Base-by-base conservation (phyloP, 2,113 vertebrate genomes). In the Ageneiosus marmoratus region DNA sequence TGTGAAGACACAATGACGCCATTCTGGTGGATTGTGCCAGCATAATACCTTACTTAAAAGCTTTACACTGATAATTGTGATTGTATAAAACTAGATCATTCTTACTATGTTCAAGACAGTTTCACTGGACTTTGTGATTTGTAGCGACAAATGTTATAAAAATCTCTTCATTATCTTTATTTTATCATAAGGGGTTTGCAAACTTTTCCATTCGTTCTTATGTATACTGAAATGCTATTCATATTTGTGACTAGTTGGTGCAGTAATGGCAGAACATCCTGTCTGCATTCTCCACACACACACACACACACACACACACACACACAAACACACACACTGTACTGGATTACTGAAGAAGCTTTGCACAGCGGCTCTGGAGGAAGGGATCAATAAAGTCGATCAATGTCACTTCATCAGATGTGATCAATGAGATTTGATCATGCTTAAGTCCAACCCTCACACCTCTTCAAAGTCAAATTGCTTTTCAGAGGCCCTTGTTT, bases 361-460 rank as follows among this genome's bases (percentile, higher is more conserved):
- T 73, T 81, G 16, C 18, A 56, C 24, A n/a, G 32, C 1, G 60
- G 79, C 80, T 77, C 60, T 13, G 69, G 20, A 5, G 58, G 72
- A 83, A 51, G 55, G 76, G 67, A 77, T 80, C 51, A 79, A 77
- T 81, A 55, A 32, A 37, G 41, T 72, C n/a, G 48, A 58, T 83
- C 80, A 62, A 56, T 86, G 22, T 77, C 72, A 78, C 83, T 86
- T 83, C 69, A 83, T 87, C 73, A 84, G 50, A 79, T 12, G 12
- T 41, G 58, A 83, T 76, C 67, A 73, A 84, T 63, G 53, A 73
- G 77, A 24, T 69, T 74, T 77, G 77, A 62, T 48, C 9, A 13
- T 69, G 32, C n/a, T 51, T 34, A 32, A 9, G 22, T 24, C 48
- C 32, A 50, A 72, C 53, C 37, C 79, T 7, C 24, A 34, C 73